Evolutionary conservation across 2,113 vertebrate species (phyloP), one percentile per base, ranked within the genome.

Genomic region (Lipophrys pholis): DNA sequence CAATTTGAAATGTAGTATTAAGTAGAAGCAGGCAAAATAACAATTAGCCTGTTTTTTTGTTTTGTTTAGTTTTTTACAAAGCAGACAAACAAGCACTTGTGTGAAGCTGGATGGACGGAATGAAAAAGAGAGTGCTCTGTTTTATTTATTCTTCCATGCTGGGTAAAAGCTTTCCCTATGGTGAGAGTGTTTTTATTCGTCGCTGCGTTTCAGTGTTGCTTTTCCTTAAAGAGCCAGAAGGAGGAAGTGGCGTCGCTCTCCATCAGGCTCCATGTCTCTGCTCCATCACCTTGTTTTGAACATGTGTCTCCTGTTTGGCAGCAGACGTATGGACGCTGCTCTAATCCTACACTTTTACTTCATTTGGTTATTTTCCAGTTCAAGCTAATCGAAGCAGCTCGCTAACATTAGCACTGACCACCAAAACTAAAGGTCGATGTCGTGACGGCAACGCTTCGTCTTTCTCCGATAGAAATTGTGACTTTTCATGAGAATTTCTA

Each of bases 161-260:
- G 87, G 73, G 84, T 90, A 86, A 91, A 91, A 91, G 77, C 90
- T 93, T 81, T 93, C 89, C 90, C 91, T 90, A 85, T 93, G 91
- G 92, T 80, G 90, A 93, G 89, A 93, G 87, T 78, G 43, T 88
- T 91, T 86, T 87, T 88, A 84, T 81, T 89, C 83, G 30, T 60
- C 14, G 80, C 69, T 83, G 72, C 81, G 85, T 82, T 84, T 69
- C 79, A 81, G 52, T 85, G 58, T 76, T 82, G 63, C 76, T 84
- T 72, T 70, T 80, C 78, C 69, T 80, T 82, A 65, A 82, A 83
- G 80, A 89, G 71, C 73, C 87, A 78, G 83, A 81, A 50, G 68
- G 76, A 41, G 54, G 69, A 16, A 56, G 66, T 49, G 50, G 40
- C 5, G 16, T 51, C 5, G n/a, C 45, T 54, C 35, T 40, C 42